phyloP scores from a whole-genome alignment of 2,888 invertebrate species.

The Napeogenes inachia region DNA sequence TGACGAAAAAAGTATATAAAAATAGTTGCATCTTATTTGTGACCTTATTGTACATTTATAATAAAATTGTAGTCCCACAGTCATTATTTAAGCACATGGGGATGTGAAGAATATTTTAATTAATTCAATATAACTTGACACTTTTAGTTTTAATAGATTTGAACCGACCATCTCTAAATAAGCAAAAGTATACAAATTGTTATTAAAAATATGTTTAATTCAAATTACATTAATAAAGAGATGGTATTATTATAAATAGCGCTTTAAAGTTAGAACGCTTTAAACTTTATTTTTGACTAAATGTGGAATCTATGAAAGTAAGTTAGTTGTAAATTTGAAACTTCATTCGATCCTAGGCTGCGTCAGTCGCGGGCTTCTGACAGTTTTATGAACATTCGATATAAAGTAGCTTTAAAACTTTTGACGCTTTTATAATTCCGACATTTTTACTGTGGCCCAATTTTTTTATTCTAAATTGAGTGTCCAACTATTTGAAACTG shows the following conservation, averaged over 20 bases:
- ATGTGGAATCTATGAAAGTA: slow-evolving; percentile 2
- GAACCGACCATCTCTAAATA: slow-evolving; percentile 18
- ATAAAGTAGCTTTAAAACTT: slow-evolving; percentile 19
- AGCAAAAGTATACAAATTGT: slow-evolving; percentile 8
- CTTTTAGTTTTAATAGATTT: slow-evolving; percentile 15
- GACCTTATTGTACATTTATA: slow-evolving; percentile 8
- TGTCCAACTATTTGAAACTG: slow-evolving; percentile 24
- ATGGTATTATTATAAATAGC: neutral
- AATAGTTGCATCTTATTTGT: slow-evolving; percentile 11
- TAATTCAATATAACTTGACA: slow-evolving; percentile 12
- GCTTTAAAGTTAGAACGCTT: slow-evolving; percentile 20
- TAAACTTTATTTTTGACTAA: slow-evolving; percentile 38
- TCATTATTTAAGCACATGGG: slow-evolving; percentile 21
- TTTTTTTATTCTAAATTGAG: slow-evolving; percentile 24
- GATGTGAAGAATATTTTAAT: slow-evolving; percentile 5
- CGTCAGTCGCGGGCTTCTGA: neutral
- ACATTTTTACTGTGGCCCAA: slow-evolving; percentile 26
- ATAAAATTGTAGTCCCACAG: slow-evolving; percentile 18
- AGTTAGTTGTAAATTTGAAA: neutral
- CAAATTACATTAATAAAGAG: neutral
- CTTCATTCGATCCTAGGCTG: neutral
- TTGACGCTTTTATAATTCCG: slow-evolving; percentile 36
- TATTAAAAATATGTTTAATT: slow-evolving; percentile 3
- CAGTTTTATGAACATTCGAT: slow-evolving; percentile 32
- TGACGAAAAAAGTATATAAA: slow-evolving; percentile 14